Evolutionary conservation across 1,140 invertebrate species (phyloP).

Genomic region (Dolichoris vasculosae): DNA sequence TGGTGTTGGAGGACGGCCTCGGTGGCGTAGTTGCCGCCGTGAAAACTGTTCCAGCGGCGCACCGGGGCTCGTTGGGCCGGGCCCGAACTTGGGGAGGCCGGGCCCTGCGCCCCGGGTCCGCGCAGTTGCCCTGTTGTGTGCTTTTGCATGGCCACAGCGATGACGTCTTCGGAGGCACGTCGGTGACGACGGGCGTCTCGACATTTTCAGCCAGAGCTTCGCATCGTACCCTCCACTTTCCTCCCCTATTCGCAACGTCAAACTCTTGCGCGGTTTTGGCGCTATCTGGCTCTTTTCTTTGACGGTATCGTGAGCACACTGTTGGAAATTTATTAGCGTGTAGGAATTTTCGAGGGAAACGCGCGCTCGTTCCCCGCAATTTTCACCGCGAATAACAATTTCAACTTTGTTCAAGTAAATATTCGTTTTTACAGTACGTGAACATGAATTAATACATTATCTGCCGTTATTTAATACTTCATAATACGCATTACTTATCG

Average conservation of each 20-base stretch:
- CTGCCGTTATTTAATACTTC: neutral
- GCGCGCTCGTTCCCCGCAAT: neutral
- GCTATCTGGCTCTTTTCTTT: no score
- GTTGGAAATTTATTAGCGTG: neutral
- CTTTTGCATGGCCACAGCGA: conserved; percentile 52
- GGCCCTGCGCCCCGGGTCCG: conserved; percentile 48
- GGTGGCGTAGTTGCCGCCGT: conserved; percentile 61
- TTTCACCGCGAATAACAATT: neutral
- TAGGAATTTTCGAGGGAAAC: neutral
- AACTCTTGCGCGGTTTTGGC: neutral
- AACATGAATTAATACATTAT: no score
- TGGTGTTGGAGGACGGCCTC: conserved; percentile 32
- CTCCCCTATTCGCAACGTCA: neutral
- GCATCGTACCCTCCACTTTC: conserved; percentile 14
- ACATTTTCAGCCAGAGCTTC: conserved; percentile 26
- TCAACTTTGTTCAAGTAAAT: neutral
- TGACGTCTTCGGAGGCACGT: neutral
- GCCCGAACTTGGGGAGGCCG: conserved; percentile 43
- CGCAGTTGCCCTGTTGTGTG: conserved; percentile 71
- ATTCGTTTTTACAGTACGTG: no score
- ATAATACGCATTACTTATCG: neutral
- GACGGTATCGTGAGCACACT: neutral
- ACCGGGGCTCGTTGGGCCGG: conserved; percentile 68
- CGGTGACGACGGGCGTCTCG: neutral
- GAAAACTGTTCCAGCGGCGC: conserved; percentile 77